phyloP scores from a whole-genome alignment of 2,797 vertebrate genomes.

The Crocodylus rhombifer region DNA sequence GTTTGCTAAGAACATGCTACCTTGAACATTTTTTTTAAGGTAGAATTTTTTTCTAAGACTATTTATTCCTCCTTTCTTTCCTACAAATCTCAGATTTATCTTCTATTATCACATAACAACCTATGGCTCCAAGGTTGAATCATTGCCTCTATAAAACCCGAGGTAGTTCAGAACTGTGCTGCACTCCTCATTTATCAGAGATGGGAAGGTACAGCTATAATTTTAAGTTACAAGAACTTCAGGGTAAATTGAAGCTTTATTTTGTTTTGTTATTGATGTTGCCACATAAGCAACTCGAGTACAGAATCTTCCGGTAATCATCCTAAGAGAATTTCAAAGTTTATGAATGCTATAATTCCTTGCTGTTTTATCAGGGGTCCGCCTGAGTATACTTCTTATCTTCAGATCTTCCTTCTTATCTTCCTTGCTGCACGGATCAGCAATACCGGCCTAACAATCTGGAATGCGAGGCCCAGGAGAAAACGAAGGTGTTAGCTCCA shows the following conservation, averaged over 20 bases:
- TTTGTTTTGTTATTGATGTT: constrained; percentile 21
- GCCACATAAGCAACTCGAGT: background rate
- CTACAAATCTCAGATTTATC: constrained; percentile 35
- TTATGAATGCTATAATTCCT: constrained; percentile 26
- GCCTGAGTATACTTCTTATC: background rate
- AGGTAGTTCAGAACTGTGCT: constrained; percentile 19
- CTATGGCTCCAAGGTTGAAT: constrained; percentile 42
- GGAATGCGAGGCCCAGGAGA: background rate
- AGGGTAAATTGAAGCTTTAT: constrained; percentile 8
- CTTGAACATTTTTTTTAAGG: background rate
- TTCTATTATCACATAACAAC: constrained; percentile 52
- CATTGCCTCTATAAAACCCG: constrained; percentile 29
- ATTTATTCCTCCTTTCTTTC: constrained; percentile 35
- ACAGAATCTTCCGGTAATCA: constrained; percentile 7
- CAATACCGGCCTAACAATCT: background rate
- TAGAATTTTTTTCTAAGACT: constrained; percentile 3
- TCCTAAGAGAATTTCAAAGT: constrained; percentile 18
- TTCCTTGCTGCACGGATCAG: constrained; percentile 7
- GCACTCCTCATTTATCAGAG: constrained; percentile 39
- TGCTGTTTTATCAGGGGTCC: background rate
- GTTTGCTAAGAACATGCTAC: constrained; percentile 23
- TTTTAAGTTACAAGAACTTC: constrained; percentile 39
- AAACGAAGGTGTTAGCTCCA: background rate
- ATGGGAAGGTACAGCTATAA: background rate
- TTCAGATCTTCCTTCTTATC: background rate